phyloP scores from a whole-genome alignment of 2,888 invertebrate species.

The Euproctis similis region DNA sequence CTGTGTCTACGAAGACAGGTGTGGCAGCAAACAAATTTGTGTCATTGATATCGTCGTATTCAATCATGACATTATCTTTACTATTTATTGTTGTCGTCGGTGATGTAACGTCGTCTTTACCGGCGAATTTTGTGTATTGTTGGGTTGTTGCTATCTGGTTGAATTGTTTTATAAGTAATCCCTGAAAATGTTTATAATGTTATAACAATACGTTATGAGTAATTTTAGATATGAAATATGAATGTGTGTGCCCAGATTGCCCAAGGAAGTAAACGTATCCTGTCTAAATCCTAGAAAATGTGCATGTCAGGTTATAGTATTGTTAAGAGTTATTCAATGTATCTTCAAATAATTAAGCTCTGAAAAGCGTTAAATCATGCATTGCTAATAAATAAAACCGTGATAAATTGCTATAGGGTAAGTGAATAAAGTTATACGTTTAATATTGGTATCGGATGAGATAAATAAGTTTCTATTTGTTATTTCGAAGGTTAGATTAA shows the following conservation, averaged over 20 bases:
- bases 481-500: slow-evolving; percentile 10
- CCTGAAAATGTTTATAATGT: slow-evolving; percentile 49
- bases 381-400: slow-evolving; percentile 3
- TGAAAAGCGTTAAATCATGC: slow-evolving; percentile 21
- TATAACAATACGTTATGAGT: slow-evolving; percentile 20
- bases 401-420: neutral
- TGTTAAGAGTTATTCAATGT: slow-evolving; percentile 4
- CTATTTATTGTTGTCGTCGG: slow-evolving; percentile 45
- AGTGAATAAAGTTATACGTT: slow-evolving; percentile 2
- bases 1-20: slow-evolving; percentile 49
- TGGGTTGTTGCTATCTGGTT: slow-evolving; percentile 61
- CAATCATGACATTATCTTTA: slow-evolving; percentile 53
- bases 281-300: too few species aligned
- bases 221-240: neutral
- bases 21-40: slow-evolving; percentile 50
- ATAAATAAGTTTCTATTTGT: slow-evolving; percentile 9
- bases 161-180: slow-evolving; percentile 67
- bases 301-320: too few species aligned
- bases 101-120: slow-evolving; percentile 40
- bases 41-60: slow-evolving; percentile 56
- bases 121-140: slow-evolving; percentile 52
- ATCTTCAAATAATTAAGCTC: neutral
- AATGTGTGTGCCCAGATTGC: slow-evolving; percentile 5
- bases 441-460: slow-evolving; percentile 10
- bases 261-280: slow-evolving; percentile 3